Base-by-base conservation (phyloP, 2,113 vertebrate genomes). In the Poeciliopsis turrubarensis region DNA sequence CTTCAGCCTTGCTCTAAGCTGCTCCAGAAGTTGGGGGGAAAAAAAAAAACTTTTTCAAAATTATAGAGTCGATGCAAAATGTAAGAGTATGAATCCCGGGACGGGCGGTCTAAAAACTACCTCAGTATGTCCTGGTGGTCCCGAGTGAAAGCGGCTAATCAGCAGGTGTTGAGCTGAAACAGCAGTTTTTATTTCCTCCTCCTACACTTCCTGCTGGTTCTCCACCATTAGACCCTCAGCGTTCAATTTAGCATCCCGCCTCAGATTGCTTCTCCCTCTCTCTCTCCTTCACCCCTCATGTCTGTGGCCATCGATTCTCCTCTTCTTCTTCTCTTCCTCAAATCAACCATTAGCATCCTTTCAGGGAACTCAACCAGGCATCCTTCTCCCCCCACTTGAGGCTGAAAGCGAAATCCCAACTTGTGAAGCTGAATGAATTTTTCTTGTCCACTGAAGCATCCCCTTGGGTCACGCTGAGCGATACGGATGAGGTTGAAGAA, bases 221-320 rank as follows among this genome's bases (percentile, higher is more conserved):
- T 61, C 73, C 71, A 81, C 84, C 75, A 87, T 86, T 87, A 83
- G 37, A 88, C 74, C 76, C 70, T 70, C 73, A 75, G 83, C 75
- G 75, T 83, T 65, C 75, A 73, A 79, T 87, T 85, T 75, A 32
- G 44, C 57, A 85, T 80, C 80, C 68, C 81, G 26, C 64, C 69
- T 60, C 72, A 34, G 79, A 84, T 81, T 72, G 70, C 86, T 71
- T 83, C 68, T 71, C 70, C 9, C 68, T 72, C 31, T 32, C 74
- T 44, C 72, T 67, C 68, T 73, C 65, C 44, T 57, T 84, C 65
- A 61, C 54, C 78, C 70, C 69, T 60, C 72, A 29, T 73, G 51
- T 70, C 73, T 19, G 54, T 73, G 73, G 72, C 65, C 74, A 71
- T 73, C 62, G 61, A 8, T 51, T 78, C 65, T 81, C 70, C 68